A percentile compares a stretch with the other conserved stretches of the same genome.
Conservation (phyloP, 2,113 vertebrate species). For the Zapus hudsonius region DNA sequence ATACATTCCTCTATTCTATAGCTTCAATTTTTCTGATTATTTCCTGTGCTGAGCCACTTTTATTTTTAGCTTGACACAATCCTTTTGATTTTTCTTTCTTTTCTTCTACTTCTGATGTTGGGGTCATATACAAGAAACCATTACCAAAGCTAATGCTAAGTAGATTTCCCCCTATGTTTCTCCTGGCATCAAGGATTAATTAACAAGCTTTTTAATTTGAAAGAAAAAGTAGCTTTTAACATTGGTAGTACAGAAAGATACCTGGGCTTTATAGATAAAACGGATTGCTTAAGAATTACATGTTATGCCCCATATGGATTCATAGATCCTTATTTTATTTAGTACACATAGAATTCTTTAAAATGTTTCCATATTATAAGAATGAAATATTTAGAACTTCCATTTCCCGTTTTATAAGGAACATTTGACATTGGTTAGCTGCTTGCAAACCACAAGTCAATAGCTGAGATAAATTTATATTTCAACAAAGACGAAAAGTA, state of each 20-base stretch:
- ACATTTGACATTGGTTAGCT: background rate
- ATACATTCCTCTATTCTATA: no score
- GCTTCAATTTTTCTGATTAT: no score
- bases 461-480: slow-evolving; percentile 1
- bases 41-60: no score
- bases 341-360: background rate
- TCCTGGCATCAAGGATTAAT: no score
- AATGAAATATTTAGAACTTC: background rate
- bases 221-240: slow-evolving; percentile 5
- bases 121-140: no score
- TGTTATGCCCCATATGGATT: background rate
- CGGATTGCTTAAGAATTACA: background rate
- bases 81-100: no score
- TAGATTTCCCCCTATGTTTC: no score
- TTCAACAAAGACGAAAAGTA: slow-evolving; percentile 47
- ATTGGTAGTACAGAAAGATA: slow-evolving; percentile 20
- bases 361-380: background rate
- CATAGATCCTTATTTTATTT: slow-evolving; percentile 29
- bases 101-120: no score
- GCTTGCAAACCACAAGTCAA: background rate
- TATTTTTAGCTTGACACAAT: no score
- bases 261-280: background rate
- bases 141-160: no score
- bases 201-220: background rate
- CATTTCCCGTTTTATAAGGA: background rate